A percentile compares a stretch with the other conserved stretches of the same genome.
Evolutionary conservation across 2,888 invertebrate species (phyloP).

Genomic region (Cephus nigrinus): DNA sequence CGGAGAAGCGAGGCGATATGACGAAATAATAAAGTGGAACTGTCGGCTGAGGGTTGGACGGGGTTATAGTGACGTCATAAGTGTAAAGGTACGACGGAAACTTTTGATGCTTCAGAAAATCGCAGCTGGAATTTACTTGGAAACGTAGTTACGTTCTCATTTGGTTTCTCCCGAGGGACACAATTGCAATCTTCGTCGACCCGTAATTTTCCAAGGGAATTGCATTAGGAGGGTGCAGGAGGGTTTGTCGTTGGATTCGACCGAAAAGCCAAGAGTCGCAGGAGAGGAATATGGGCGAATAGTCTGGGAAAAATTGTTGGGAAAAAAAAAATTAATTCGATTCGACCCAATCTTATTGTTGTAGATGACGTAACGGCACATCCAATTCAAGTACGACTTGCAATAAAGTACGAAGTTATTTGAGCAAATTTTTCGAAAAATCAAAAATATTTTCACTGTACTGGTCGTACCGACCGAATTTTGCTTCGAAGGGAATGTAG

Average conservation of each 20-base stretch:
- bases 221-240: constrained; percentile 36
- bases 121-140: constrained; percentile 50
- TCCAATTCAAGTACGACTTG: background rate
- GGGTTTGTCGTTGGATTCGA: background rate
- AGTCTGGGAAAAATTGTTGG: background rate
- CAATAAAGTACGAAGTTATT: background rate
- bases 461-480: background rate
- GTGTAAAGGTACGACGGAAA: background rate
- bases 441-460: background rate
- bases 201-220: constrained; percentile 49
- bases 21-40: background rate
- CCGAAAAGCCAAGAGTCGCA: background rate
- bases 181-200: constrained; percentile 28
- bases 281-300: background rate
- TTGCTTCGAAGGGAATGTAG: background rate
- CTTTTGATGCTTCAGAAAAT: constrained; percentile 38
- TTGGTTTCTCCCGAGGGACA: constrained; percentile 43
- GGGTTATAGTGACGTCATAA: background rate
- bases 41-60: background rate
- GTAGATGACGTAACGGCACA: background rate
- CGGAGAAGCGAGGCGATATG: background rate
- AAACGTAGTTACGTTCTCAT: constrained; percentile 49
- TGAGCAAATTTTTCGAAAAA: background rate
- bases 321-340: background rate
- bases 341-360: background rate